Conservation (phyloP, 2,113 vertebrate species). For the Todiramphus saurophagus region DNA sequence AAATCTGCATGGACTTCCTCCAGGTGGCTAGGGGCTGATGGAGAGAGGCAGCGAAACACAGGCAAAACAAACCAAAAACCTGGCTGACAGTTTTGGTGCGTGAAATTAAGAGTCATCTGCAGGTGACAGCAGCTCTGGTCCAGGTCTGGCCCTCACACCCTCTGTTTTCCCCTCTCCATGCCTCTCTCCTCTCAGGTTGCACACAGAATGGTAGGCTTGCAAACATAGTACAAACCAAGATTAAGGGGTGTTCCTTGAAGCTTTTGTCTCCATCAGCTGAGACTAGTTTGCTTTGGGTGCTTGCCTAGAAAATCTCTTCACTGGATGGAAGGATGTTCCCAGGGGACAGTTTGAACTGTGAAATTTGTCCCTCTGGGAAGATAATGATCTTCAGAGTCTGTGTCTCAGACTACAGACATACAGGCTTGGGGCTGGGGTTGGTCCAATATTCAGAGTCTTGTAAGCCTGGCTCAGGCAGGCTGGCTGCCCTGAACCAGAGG, state of each 20-base stretch:
- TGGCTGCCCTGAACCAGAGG: background rate
- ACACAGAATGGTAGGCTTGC: background rate
- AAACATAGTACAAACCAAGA: background rate
- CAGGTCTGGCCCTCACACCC: background rate
- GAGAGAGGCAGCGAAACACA: background rate
- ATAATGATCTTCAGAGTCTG: background rate
- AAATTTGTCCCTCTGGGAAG: background rate
- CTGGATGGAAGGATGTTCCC: background rate
- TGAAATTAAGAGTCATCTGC: background rate
- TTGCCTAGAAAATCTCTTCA: background rate
- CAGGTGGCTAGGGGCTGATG: constrained; percentile 17
- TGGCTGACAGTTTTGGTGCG: background rate
- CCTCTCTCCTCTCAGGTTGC: background rate
- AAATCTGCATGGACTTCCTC: constrained; percentile 68
- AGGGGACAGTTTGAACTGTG: background rate
- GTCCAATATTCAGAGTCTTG: background rate
- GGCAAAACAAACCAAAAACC: background rate
- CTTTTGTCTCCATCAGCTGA: background rate
- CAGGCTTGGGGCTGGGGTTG: background rate
- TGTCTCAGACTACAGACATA: background rate
- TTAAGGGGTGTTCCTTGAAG: background rate
- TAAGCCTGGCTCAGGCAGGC: background rate
- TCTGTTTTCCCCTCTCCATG: background rate
- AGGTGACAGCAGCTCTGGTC: background rate
- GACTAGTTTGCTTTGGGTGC: background rate